phyloP scores from a whole-genome alignment of 2,113 vertebrate genomes.

The Gorilla gorilla region DNA sequence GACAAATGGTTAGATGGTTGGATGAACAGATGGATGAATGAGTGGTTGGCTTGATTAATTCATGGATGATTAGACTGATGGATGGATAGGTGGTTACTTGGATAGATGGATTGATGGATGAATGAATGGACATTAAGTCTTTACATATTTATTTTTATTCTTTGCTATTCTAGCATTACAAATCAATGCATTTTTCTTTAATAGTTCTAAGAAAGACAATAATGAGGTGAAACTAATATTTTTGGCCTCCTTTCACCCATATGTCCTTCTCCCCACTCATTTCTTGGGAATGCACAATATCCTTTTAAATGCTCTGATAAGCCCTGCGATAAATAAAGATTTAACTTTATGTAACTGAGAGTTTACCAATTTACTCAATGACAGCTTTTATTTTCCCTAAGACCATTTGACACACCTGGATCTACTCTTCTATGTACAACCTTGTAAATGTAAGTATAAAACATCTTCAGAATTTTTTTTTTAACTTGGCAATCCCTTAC shows the following conservation, averaged over 20 bases:
- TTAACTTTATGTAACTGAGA: background rate
- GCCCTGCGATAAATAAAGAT: background rate
- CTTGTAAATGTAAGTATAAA: background rate
- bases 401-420: too few relatives aligned
- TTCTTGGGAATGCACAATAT: background rate
- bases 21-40: background rate
- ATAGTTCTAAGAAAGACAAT: background rate
- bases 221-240: background rate
- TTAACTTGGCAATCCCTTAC: background rate
- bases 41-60: background rate
- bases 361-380: background rate
- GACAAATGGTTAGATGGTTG: background rate
- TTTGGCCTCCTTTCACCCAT: background rate
- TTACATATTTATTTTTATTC: background rate
- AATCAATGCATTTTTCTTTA: background rate
- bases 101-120: background rate
- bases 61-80: background rate
- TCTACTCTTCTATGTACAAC: background rate
- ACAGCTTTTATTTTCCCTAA: background rate
- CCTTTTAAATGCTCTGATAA: background rate
- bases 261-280: accelerated
- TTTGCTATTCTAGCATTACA: background rate
- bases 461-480: background rate
- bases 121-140: background rate
- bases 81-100: background rate